Percentiles rank a stretch among this genome's conserved stretches.
These are phyloP conservation scores for Vultur gryphus DNA, from an alignment of 2,797 vertebrate species.

Conservation along the genomic window DNA sequence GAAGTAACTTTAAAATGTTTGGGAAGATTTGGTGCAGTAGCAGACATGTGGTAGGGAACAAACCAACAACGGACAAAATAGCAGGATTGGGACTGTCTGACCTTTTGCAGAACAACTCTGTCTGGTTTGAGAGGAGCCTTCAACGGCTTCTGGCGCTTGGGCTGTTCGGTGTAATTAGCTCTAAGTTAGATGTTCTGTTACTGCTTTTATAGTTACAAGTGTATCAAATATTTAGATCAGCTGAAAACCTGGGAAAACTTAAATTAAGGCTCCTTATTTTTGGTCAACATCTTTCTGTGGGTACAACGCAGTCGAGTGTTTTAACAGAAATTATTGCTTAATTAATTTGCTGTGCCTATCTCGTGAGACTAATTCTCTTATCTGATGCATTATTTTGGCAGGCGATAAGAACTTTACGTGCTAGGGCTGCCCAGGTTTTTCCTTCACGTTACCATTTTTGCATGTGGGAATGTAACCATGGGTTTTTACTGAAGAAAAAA, in stretches of 20 bases:
- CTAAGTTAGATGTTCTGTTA: rapidly evolving
- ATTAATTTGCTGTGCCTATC: rapidly evolving
- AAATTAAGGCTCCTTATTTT: neutral
- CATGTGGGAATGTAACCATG: rapidly evolving
- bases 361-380: rapidly evolving
- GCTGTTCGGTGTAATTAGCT: neutral
- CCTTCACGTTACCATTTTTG: rapidly evolving
- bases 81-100: neutral
- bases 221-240: rapidly evolving
- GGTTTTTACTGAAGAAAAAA: too few relatives aligned
- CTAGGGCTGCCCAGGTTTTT: neutral
- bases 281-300: neutral
- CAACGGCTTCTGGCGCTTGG: rapidly evolving
- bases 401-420: rapidly evolving
- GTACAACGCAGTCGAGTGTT: rapidly evolving
- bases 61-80: neutral
- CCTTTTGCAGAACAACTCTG: neutral
- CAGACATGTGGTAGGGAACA: rapidly evolving
- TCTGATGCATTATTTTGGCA: rapidly evolving
- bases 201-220: rapidly evolving
- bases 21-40: neutral
- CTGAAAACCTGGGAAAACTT: neutral
- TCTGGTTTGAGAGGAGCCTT: neutral
- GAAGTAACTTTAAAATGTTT: neutral
- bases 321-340: rapidly evolving